Base-by-base conservation (phyloP, 2,888 invertebrate genomes). In the Plagodis pulveraria region DNA sequence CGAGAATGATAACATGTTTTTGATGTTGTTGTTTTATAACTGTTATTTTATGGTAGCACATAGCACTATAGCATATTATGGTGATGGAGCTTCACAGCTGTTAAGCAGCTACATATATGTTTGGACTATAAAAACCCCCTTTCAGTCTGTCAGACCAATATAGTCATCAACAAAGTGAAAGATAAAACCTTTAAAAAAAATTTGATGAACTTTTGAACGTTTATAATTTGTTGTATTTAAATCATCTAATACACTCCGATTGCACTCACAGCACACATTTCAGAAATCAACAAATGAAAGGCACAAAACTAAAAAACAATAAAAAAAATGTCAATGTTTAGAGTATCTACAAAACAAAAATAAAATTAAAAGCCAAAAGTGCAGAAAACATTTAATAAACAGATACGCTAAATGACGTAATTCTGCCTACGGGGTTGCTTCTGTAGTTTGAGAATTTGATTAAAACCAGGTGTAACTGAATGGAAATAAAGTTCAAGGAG, bases 31-130 rank as follows among this genome's bases (percentile, higher is more conserved):
- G 73, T 77, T 75, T 70, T 73, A 72, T 78, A 70, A 74, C 72
- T 76, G 74, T 80, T 77, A 58, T 55, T 55, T 73, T 77, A 77
- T 80, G 79, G 83, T 85, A 83, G 86, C 86, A 87, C 86, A 73
- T 78, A 78, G 86, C 87, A 86, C 86, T 81, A 77, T 77, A 78
- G 76, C 78, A 78, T 22, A 22, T 83, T 78, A 71, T 81, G 87
- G 87, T 87, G 87, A 80, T 63, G 87, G 87, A 84, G 84, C 84
- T 84, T 84, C 43, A 66, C 58, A 66, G 68, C 71, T 73, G 73
- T 65, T 59, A 56, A 47, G 35, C 50, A 60, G 51, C 56, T 49
- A 33, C 42, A 40, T 56, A 44, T 45, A 49, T 56, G 52, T 61
- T 33, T 45, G 41, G 40, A 46, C 32, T 36, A 5, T 33, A 12